Conservation (phyloP, 2,113 vertebrate genomes). For the Tinamus guttatus region DNA sequence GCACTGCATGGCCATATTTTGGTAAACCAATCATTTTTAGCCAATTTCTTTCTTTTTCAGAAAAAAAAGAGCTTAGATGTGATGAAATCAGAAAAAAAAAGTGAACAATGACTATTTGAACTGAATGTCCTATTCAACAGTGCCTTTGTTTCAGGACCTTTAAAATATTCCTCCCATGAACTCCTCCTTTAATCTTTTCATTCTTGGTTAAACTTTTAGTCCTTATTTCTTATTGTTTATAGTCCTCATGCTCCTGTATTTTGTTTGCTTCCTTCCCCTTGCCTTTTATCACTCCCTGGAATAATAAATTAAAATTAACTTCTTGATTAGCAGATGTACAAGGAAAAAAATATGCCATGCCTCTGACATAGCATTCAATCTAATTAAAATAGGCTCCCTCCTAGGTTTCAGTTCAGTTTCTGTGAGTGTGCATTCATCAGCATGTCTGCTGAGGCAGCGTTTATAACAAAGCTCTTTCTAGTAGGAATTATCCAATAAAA, state of each 20-base stretch:
- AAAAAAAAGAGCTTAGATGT: background rate
- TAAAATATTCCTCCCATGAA: background rate
- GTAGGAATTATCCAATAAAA: background rate
- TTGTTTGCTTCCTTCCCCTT: background rate
- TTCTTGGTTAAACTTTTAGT: background rate
- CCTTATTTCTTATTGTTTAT: background rate
- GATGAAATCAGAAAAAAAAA: background rate
- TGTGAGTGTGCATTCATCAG: constrained; percentile 8
- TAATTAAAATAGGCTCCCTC: background rate
- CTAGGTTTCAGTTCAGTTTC: background rate
- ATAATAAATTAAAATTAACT: background rate
- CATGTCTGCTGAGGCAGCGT: background rate
- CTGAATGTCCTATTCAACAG: background rate
- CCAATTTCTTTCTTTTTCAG: background rate
- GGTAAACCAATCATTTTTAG: background rate
- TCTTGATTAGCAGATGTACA: background rate
- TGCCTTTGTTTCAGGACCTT: background rate
- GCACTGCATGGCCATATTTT: background rate
- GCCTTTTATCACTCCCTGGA: background rate
- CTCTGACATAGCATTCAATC: constrained; percentile 1
- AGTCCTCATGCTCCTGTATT: background rate
- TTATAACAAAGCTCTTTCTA: background rate
- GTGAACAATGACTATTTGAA: background rate
- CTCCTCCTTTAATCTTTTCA: background rate
- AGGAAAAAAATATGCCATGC: background rate